Conservation (phyloP, 2,113 vertebrate genomes). For the Campylomormyrus tamandua region DNA sequence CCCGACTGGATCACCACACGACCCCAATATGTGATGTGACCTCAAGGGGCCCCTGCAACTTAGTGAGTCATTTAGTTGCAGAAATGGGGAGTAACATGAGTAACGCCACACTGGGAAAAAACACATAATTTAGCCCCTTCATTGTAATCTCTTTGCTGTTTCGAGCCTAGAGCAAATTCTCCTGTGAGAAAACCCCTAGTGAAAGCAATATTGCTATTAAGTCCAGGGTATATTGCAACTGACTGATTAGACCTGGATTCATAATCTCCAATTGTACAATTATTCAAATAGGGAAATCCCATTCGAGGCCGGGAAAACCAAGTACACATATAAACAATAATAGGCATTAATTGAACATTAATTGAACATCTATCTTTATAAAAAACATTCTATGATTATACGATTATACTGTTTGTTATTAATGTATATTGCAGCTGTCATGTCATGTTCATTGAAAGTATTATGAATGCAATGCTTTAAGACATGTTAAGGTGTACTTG, state of each 20-base stretch:
- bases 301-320: not conserved
- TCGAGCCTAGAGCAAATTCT: not conserved
- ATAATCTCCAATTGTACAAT: not conserved
- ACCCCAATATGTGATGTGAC: not conserved
- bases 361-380: not conserved
- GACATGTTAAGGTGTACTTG: not conserved
- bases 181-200: not conserved
- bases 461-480: not conserved
- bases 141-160: not conserved
- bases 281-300: not conserved
- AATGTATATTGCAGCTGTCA: not conserved
- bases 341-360: not conserved
- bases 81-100: not conserved
- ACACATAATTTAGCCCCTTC: not conserved
- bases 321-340: not conserved
- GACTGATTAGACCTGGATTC: not conserved
- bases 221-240: not conserved
- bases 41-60: not conserved
- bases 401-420: not conserved
- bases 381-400: not conserved
- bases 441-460: not conserved
- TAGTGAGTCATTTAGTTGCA: not conserved
- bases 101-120: not conserved
- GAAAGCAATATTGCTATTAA: not conserved
- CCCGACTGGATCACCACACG: not conserved